Evolutionary conservation across 2,888 invertebrate species (phyloP), one percentile per base, ranked within the genome.

Genomic region (Andrena bucephala): DNA sequence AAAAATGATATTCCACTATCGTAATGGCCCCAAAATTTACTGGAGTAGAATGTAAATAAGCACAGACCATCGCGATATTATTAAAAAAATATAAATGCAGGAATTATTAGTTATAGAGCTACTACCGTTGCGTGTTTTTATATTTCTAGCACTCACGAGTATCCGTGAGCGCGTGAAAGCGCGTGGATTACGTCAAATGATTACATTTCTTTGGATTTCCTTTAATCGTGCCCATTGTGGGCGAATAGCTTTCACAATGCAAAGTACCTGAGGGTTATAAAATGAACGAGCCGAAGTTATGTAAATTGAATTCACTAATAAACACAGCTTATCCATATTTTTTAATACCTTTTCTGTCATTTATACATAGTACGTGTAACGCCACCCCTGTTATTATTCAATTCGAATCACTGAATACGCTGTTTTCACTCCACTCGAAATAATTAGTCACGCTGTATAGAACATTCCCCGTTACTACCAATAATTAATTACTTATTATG

Each of bases 121-220:
- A 27, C 27, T 6, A 1, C 7, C n/a, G 1, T 20, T 60, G 2
- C 6, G 2, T n/a, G 48, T 33, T 72, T 59, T 16, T 33, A 59
- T 71, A 63, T 74, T 67, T 20, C 57, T 16, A 5, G 13, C 3
- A 16, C 5, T 69, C 20, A 1, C 3, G 24, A 36, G 42, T 20
- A 27, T 29, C 10, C 16, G 13, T 16, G 10, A 59, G 7, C 33
- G 6, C 36, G 59, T 20, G 70, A 72, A 60, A 73, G 42, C 48
- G 29, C 48, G 60, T 52, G 36, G 16, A 72, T 67, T 81, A 77
- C 42, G 50, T 62, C 24, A 50, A 82, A 73, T 74, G 68, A 70
- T 60, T 65, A 69, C 20, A 59, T 68, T 71, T 54, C 27, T 8
- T 72, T n/a, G 60, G 31, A 42, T 68, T 59, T 42, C n/a, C 20